Evolutionary conservation across 2,888 invertebrate genomes (phyloP).

Genomic region (Trypoxylon attenuatum): DNA sequence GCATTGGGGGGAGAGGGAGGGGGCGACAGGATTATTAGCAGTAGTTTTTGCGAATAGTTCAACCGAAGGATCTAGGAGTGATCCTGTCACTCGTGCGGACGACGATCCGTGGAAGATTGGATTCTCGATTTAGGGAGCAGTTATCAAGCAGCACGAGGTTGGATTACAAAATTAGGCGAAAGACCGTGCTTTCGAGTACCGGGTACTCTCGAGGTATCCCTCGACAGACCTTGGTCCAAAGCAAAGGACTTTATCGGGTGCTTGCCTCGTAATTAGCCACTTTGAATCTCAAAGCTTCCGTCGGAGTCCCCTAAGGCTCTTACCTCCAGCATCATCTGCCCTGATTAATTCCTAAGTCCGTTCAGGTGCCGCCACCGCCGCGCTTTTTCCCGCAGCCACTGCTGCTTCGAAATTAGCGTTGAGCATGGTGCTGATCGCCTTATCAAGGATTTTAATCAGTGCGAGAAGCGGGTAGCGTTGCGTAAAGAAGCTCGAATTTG

Average conservation of each 20-base stretch:
- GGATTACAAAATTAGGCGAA: slow-evolving; percentile 71
- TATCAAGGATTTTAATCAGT: neutral
- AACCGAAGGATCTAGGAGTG: slow-evolving; percentile 26
- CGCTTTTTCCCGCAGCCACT: neutral
- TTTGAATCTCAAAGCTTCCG: slow-evolving; percentile 54
- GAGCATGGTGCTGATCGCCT: too few species aligned
- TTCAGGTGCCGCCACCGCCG: too few species aligned
- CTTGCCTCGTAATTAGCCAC: slow-evolving; percentile 62
- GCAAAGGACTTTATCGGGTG: slow-evolving; percentile 63
- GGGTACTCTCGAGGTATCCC: slow-evolving; percentile 60
- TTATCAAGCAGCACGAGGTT: slow-evolving; percentile 66
- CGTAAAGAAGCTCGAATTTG: neutral
- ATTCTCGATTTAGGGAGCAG: slow-evolving; percentile 70
- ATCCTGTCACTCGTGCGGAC: too few species aligned
- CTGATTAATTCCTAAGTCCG: slow-evolving; percentile 16
- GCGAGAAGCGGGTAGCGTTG: neutral
- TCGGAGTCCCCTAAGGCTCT: slow-evolving; percentile 36
- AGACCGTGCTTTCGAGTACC: slow-evolving; percentile 56
- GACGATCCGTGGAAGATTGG: slow-evolving; percentile 63
- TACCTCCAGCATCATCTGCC: slow-evolving; percentile 10
- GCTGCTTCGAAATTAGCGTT: neutral
- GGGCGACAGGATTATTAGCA: neutral
- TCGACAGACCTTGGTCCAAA: slow-evolving; percentile 56
- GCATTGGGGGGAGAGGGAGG: slow-evolving; percentile 18
- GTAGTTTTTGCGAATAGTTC: neutral